Evolutionary conservation across 2,888 invertebrate species (phyloP), one percentile per base, ranked within the genome.

Genomic region (Ophioninae sp.): DNA sequence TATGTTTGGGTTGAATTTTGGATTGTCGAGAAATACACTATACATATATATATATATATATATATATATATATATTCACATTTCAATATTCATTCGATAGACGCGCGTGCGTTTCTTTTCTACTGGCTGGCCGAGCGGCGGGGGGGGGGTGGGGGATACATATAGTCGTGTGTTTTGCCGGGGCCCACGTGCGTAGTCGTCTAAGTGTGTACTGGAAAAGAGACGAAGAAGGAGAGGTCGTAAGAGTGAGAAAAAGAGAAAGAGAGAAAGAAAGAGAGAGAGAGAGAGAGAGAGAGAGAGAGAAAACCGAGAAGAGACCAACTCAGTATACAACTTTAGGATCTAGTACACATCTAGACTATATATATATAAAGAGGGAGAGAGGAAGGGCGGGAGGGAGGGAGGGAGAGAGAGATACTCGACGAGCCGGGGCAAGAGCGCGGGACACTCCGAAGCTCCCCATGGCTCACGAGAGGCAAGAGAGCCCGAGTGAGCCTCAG

Each of bases 401-500:
- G 65, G 56, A 56, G 50, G 56, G 23, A 69, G 50, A 59, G 20
- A 61, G 59, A 59, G 39, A 62, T 64, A 62, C 37, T 50, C 39
- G n/a, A 75, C 64, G 41, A 61, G 79, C 62, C 44, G 70, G 56
- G 72, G 69, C 72, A 37, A 85, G 79, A 79, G 79, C 79, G 72
- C 76, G 79, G 79, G 72, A 84, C 70, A 81, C 81, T 86, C 85
- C 88, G 88, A 89, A 91, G 89, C 89, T 78, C 67, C 90, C 89
- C 89, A 89, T 86, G 87, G 86, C 87, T 89, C 87, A 87, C 88
- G 88, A 80, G 87, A 86, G 86, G 65, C 81, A 67, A 87, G 88
- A 61, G 83, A 79, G 82, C 77, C 82, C 76, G 59, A 77, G 74
- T 50, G 81, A 21, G 87, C 87, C 86, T 91, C 91, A 92, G 92